Conservation (phyloP, 1,140 invertebrate species). For the Leptinotarsa defecta region DNA sequence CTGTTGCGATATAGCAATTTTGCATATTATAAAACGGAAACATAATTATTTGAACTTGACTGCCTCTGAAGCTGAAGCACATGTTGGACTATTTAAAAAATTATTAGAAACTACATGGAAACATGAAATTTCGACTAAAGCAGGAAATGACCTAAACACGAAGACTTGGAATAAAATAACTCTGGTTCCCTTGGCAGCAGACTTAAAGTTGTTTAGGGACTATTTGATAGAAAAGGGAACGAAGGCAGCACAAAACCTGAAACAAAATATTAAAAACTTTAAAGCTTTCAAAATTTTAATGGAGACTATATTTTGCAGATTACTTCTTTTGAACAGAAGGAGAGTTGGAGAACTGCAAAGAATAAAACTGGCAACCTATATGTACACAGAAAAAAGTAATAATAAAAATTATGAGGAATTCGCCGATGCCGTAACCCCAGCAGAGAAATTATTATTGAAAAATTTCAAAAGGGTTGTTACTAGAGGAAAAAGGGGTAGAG, state of each 20-base stretch:
- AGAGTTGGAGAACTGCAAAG: too few species aligned
- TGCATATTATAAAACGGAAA: slow-evolving; percentile 10
- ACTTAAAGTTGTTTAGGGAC: slow-evolving; percentile 29
- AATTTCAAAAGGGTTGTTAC: slow-evolving; percentile 23
- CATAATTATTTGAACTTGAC: slow-evolving; percentile 18
- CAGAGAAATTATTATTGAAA: background rate
- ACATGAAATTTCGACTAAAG: slow-evolving; percentile 42
- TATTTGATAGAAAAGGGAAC: too few species aligned
- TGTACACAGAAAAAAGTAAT: background rate
- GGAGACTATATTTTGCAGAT: too few species aligned
- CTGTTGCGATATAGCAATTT: slow-evolving; percentile 39
- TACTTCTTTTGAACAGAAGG: too few species aligned
- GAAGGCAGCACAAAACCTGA: too few species aligned
- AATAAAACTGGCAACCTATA: too few species aligned
- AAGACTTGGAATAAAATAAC: slow-evolving; percentile 53
- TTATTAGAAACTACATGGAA: slow-evolving; percentile 38
- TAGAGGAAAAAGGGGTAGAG: slow-evolving; percentile 17
- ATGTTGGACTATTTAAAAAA: slow-evolving; percentile 39
- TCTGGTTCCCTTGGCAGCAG: slow-evolving; percentile 51
- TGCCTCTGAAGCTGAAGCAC: slow-evolving; percentile 31
- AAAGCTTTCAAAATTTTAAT: too few species aligned
- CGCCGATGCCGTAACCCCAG: too few species aligned
- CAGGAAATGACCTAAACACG: slow-evolving; percentile 44
- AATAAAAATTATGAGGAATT: background rate
- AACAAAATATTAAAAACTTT: too few species aligned